Base-by-base conservation (phyloP, 2,113 vertebrate species). In the Sarotherodon lohbergeri region DNA sequence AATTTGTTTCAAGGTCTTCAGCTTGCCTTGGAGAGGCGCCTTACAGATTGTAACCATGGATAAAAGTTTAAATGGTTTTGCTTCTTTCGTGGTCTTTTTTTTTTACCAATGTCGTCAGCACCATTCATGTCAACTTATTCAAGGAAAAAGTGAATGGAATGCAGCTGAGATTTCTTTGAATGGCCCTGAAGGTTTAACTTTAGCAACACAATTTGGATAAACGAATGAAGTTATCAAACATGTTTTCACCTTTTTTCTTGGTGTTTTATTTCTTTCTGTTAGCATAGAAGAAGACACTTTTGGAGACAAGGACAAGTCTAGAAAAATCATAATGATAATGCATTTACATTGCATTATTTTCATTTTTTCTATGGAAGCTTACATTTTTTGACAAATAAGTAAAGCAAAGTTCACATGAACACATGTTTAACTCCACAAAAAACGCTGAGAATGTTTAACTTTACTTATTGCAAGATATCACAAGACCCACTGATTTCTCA, bases 101-200 rank as follows among this genome's bases (percentile, higher is more conserved):
- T 27, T 16, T n/a, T 5, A 9, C 9, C 32, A 8, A 5, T 22
- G 76, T 52, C 10, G 22, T 63, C 82, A 80, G 43, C 22, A 7
- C 34, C 87, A 36, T 86, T 90, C 66, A 82, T 24, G 7, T n/a
- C 13, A 16, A 56, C 5, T 54, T 59, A 39, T 90, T 89, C 61
- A 87, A 86, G 63, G 39, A 82, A 88, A 84, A 39, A 3, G 36
- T 86, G 46, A 89, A 88, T 43, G 87, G 63, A 91, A 84, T 39
- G 41, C 27, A 12, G 63, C 48, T 73, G 8, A 19, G 17, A 48
- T 57, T 29, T 89, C 61, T 76, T 82, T 59, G 52, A 61, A 50
- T n/a, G 22, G 81, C 93, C 82, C 84, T 86, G 63, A 87, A 50
- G 34, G 12, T 92, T 89, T 71, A 85, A 66, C 22, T 73, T 61